Conservation (phyloP, 1,140 invertebrate genomes). For the Drosophila nebulosa region DNA sequence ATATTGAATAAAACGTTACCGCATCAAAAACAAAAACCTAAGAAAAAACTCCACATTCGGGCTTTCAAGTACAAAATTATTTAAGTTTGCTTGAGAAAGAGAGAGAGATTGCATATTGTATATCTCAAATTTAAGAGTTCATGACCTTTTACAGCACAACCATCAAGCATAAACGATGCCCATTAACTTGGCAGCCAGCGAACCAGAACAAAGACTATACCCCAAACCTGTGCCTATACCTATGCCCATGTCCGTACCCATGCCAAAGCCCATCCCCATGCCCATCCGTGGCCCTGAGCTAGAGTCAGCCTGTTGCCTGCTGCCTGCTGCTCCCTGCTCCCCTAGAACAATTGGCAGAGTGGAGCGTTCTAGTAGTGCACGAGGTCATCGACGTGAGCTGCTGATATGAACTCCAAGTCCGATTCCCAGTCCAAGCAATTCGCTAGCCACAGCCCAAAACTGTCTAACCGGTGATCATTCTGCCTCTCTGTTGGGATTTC, state of each 20-base stretch:
- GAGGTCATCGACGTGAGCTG: constrained; percentile 55
- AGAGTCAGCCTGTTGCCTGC: constrained; percentile 5
- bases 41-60: background rate
- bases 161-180: constrained; percentile 63
- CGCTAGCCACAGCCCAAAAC: constrained; percentile 16
- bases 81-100: background rate
- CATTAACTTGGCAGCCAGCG: constrained; percentile 64
- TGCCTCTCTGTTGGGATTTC: constrained; percentile 22
- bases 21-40: background rate
- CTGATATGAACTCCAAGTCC: constrained; percentile 17
- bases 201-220: constrained; percentile 50
- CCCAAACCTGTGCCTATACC: background rate
- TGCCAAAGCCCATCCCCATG: background rate
- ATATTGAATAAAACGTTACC: constrained; percentile 19
- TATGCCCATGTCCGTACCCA: background rate
- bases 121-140: constrained; percentile 53
- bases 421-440: background rate
- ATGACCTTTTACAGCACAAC: constrained; percentile 56
- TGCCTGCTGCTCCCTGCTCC: no score
- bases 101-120: constrained; percentile 14
- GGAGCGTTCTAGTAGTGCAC: constrained; percentile 40
- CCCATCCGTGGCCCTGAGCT: background rate
- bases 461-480: constrained; percentile 16
- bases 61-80: background rate
- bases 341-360: constrained; percentile 20